Evolutionary conservation across 1,140 invertebrate species (phyloP).

Genomic region (Phthorimaea operculella): DNA sequence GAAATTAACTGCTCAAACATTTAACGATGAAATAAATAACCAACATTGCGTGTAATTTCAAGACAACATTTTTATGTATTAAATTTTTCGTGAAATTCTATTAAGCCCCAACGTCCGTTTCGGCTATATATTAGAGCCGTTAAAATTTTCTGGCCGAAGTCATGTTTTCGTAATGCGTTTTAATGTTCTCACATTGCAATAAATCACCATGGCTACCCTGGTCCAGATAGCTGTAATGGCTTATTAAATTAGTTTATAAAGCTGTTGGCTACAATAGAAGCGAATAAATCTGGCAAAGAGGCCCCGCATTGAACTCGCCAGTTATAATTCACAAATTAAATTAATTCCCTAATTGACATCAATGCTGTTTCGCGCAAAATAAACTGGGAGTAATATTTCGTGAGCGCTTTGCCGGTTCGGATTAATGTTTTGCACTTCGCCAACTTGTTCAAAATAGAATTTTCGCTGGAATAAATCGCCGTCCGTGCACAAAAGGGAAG

Average conservation of each 20-base stretch:
- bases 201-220: conserved; percentile 60
- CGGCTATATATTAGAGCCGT: conserved; percentile 40
- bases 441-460: background rate
- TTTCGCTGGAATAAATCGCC: background rate
- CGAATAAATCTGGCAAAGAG: conserved; percentile 15
- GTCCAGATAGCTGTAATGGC: conserved; percentile 64
- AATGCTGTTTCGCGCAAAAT: background rate
- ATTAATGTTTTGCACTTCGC: background rate
- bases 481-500: background rate
- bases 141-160: conserved; percentile 59
- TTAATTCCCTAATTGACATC: background rate
- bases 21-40: too few species aligned
- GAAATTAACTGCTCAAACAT: too few species aligned
- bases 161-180: conserved; percentile 66
- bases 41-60: too few species aligned
- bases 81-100: background rate
- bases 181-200: conserved; percentile 66
- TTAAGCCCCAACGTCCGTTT: conserved; percentile 23
- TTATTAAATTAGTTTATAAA: conserved; percentile 65
- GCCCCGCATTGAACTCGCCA: background rate
- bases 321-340: background rate
- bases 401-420: background rate
- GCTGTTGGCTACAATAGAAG: conserved; percentile 23
- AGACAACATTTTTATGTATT: too few species aligned
- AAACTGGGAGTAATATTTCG: too few species aligned